These are phyloP conservation scores for Catostomus latipinnis DNA, from an alignment of 2,797 vertebrate species.

Conservation along the genomic window DNA sequence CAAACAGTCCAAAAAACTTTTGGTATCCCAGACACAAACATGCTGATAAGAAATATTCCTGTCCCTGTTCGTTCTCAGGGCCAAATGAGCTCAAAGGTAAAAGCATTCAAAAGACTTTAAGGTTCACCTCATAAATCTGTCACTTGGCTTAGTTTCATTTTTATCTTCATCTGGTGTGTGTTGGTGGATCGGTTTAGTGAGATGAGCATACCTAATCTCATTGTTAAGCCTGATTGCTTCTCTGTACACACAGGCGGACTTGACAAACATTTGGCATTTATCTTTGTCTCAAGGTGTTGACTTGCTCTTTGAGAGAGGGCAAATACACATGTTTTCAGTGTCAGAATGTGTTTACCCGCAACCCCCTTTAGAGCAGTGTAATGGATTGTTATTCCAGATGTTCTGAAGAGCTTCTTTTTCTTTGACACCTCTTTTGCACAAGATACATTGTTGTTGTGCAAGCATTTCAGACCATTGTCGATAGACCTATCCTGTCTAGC, in stretches of 20 bases:
- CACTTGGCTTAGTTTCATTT: not conserved
- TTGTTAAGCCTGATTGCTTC: conserved; percentile 42
- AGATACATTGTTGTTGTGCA: conserved; percentile 9
- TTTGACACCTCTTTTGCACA: not conserved
- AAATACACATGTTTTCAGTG: conserved; percentile 54
- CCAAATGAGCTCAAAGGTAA: not conserved
- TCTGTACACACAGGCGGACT: conserved; percentile 46
- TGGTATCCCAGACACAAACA: conserved; percentile 12
- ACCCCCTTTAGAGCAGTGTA: conserved; percentile 1
- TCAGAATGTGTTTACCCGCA: conserved; percentile 50
- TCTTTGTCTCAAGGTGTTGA: conserved; percentile 56
- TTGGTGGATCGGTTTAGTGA: conserved; percentile 6
- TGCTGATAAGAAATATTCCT: conserved; percentile 21
- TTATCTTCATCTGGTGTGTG: conserved; percentile 27
- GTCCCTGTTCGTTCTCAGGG: not conserved
- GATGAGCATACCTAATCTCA: conserved; percentile 31
- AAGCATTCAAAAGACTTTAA: not conserved
- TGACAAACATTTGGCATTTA: conserved; percentile 49
- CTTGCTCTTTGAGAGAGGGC: conserved; percentile 33
- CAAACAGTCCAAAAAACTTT: conserved; percentile 17
- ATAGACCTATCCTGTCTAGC: not conserved
- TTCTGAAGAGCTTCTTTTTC: conserved; percentile 11
- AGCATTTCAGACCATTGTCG: not conserved
- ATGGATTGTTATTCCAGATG: conserved; percentile 32
- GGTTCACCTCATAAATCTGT: not conserved